Evolutionary conservation across 1,140 invertebrate species (phyloP), one percentile per base, ranked within the genome.

Genomic region (Drosophila sproati): DNA sequence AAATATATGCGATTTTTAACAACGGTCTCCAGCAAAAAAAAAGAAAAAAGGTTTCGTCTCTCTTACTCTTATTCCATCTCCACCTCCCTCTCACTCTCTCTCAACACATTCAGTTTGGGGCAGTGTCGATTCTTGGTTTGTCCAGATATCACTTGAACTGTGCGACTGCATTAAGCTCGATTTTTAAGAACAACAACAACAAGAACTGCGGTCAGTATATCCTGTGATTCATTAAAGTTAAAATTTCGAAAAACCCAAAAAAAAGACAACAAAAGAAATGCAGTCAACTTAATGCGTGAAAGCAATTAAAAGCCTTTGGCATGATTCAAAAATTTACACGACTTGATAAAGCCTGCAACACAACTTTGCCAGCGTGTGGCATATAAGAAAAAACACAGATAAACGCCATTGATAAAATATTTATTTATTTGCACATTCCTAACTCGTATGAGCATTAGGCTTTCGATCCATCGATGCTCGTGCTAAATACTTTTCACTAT

Each of bases 1-100:
- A 78, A 78, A 88, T 88, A 83, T 88, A 88, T 69, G 70, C 74
- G 74, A 79, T 68, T 87, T 62, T 87, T 69, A 60, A 76, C 82
- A 86, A 79, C 82, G 82, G 78, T 81, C 71, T 59, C 35, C 39
- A 60, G 34, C 8, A 20, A 20, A 20, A 20, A 12, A 12, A 12
- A 12, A 12, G 35, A 45, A 52, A 55, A 32, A 64, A 64, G 50
- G 5, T 31, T 28, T 12, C 5, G 8, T 51, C 12, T 8, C 8
- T n/a, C 41, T 8, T n/a, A 6, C 52, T 7, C 34, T 3, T 12
- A 5, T 20, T 37, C 34, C 2, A 10, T 12, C 0, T 28, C 20
- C 6, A 50, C 3, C 28, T 3, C 3, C 3, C 56, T 3, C 41
- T 45, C 56, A 3, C n/a, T 45, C 8, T 56, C 39, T 12, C 20